phyloP scores from a whole-genome alignment of 2,113 vertebrate species.

The Rhinoderma darwinii region DNA sequence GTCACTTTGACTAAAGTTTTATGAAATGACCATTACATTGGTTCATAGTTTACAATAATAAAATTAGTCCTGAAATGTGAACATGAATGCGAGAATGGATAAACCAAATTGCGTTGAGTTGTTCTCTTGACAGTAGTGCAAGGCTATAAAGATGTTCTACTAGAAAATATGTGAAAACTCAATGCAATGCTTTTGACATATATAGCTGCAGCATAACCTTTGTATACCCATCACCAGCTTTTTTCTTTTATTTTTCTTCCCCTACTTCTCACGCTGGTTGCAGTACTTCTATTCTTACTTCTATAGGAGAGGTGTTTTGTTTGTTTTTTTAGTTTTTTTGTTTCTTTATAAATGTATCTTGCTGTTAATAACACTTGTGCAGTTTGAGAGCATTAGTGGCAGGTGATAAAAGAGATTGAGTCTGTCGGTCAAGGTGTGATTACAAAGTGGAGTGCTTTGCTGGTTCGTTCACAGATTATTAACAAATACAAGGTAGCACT shows the following conservation, averaged over 20 bases:
- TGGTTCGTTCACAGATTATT: not conserved
- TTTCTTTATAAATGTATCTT: not conserved
- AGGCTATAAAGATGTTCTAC: too few relatives aligned
- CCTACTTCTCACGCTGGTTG: not conserved
- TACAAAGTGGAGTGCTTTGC: not conserved
- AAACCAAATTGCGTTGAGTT: too few relatives aligned
- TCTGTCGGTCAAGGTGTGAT: conserved; percentile 14
- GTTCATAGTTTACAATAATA: too few relatives aligned
- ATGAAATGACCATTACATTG: too few relatives aligned
- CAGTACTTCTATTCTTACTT: not conserved
- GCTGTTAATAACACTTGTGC: conserved; percentile 13
- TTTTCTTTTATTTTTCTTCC: not conserved
- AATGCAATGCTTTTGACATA: too few relatives aligned
- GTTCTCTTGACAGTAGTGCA: too few relatives aligned
- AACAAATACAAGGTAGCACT: not conserved
- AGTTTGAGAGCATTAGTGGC: not conserved
- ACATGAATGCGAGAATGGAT: too few relatives aligned
- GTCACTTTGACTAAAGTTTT: too few relatives aligned
- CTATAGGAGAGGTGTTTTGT: not conserved
- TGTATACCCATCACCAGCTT: not conserved
- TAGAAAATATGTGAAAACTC: too few relatives aligned
- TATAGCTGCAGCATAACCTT: not conserved
- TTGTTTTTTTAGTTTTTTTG: too few relatives aligned
- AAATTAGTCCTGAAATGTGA: too few relatives aligned
- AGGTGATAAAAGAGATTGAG: not conserved